A percentile compares a stretch with the other conserved stretches of the same genome.
Evolutionary conservation across 2,113 vertebrate species (phyloP).

Genomic region (Aleadryas rufinucha): DNA sequence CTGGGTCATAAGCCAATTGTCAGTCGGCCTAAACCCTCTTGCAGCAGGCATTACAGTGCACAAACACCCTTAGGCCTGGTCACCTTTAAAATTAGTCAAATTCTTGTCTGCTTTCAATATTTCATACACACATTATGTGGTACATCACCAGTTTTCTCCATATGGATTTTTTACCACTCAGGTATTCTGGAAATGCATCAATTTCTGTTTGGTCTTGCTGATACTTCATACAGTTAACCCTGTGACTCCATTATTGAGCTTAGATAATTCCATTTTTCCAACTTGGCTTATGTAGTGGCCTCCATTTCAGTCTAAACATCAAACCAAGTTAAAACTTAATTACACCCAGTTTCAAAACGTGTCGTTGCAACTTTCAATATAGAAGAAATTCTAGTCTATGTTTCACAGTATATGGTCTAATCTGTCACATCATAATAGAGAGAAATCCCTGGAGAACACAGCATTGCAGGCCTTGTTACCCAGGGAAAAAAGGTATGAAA

Average conservation of each 20-base stretch:
- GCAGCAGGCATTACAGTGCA: not conserved
- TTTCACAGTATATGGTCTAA: not conserved
- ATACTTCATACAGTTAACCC: not conserved
- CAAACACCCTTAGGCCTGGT: not conserved
- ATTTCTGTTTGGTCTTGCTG: not conserved
- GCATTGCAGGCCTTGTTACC: not conserved
- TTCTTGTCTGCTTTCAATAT: not conserved
- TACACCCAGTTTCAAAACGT: not conserved
- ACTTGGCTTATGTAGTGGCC: not conserved
- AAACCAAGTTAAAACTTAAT: not conserved
- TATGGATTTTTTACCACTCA: not conserved
- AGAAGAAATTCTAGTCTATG: not conserved
- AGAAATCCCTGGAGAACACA: not conserved
- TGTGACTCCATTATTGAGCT: not conserved
- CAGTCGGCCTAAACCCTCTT: not conserved
- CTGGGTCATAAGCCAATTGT: not conserved
- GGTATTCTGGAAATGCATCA: not conserved
- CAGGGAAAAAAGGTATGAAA: not conserved
- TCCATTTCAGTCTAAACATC: not conserved
- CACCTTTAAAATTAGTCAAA: not conserved
- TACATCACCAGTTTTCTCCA: not conserved
- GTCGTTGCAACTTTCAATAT: not conserved
- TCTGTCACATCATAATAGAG: not conserved
- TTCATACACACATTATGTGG: not conserved
- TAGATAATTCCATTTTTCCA: not conserved